Evolutionary conservation across 2,797 vertebrate species (phyloP).

Genomic region (Lacerta agilis): DNA sequence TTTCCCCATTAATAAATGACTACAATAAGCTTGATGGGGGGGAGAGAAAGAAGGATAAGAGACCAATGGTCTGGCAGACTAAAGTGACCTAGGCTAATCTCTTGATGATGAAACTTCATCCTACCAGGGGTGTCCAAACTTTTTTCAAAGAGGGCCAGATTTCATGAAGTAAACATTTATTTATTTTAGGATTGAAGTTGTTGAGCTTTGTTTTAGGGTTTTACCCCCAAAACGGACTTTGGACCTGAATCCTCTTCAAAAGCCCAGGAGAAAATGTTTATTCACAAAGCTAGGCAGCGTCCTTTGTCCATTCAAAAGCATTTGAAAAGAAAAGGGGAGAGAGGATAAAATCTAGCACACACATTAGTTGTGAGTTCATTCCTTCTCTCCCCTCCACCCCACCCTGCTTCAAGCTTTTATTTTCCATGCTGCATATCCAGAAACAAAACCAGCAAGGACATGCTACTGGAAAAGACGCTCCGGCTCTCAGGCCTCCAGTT

Average conservation of each 20-base stretch:
- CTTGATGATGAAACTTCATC: background rate
- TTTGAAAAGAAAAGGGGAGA: background rate
- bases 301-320: background rate
- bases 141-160: too few species aligned
- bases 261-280: background rate
- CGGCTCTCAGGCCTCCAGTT: conserved; percentile 41
- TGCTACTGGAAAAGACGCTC: conserved; percentile 45
- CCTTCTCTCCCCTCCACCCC: background rate
- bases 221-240: too few species aligned
- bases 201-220: too few species aligned
- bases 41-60: background rate
- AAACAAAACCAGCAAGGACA: conserved; percentile 46
- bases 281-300: background rate
- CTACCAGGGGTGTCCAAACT: background rate
- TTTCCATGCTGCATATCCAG: conserved; percentile 30
- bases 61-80: background rate
- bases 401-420: background rate
- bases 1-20: background rate
- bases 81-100: conserved; percentile 7
- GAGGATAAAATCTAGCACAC: background rate
- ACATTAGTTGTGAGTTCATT: background rate
- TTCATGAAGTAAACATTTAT: too few species aligned
- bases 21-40: background rate
- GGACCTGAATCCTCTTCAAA: background rate
- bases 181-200: too few species aligned